Base-by-base conservation (phyloP, 2,797 vertebrate species). In the Gallinago stenura region DNA sequence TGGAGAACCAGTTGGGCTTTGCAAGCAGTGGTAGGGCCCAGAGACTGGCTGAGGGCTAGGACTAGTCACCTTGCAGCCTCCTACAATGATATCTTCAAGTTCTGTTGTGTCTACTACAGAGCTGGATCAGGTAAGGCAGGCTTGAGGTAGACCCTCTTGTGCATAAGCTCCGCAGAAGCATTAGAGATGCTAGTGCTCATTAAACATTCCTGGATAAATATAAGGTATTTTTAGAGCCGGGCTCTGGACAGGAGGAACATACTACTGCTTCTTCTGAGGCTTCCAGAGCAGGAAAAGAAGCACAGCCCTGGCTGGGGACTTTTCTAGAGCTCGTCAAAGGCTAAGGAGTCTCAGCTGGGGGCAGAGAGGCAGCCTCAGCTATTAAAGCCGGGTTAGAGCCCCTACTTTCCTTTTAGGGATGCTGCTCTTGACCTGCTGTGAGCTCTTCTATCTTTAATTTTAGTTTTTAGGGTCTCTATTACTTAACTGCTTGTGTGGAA, bases 341-440 rank as follows among this genome's bases (percentile, higher is more conserved):
- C 70, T 53, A 26, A 82, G 20, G 21, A 11, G 41, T 57, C 41
- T 56, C 58, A 84, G 30, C 53, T 66, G 41, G 12, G 12, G n/a
- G 15, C 26, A 57, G 21, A 20, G 41, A 71, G 53, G 26, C 10
- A 18, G 22, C 41, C 33, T 41, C 26, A 22, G 37, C 26, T 91
- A 17, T 26, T 62, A 94, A 77, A 85, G 64, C n/a, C 0, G 5
- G 45, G 15, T 25, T 45, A 31, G 46, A 45, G 17, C 0, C 1
- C 1, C 0, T 2, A 0, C 0, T 2, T 0, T 1, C 0, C 0
- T 7, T 20, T 53, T 16, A 0, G 7, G 4, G 8, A 3, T 28
- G 2, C 3, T 14, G 25, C 7, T 3, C 15, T 76, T 7, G 14
- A 17, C 1, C 1, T 45, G 6, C 1, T 75, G 1, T 28, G 15